Evolutionary conservation across 92 coral and sea anemone species (phyloP).

Genomic region (Phenganax stokvisi): DNA sequence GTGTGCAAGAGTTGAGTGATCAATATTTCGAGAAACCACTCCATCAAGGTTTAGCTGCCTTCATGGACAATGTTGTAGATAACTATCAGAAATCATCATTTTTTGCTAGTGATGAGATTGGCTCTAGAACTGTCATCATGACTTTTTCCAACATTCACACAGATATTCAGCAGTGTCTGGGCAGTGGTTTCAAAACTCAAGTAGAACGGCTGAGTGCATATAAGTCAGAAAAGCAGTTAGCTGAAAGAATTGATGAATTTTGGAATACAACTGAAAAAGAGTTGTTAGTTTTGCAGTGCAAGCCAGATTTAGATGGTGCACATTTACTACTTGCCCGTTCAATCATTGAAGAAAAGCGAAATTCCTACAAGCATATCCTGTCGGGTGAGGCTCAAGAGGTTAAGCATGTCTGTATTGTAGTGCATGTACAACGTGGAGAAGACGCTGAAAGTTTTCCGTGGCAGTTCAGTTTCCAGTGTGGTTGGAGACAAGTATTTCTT

Average conservation of each 20-base stretch:
- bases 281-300: constrained; percentile 75
- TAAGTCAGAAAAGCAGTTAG: constrained; percentile 85
- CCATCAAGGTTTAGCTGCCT: constrained; percentile 63
- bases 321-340: constrained; percentile 87
- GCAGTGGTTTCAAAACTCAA: constrained; percentile 56
- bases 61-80: constrained; percentile 37
- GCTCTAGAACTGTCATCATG: constrained; percentile 70
- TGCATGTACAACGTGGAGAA: constrained; percentile 72
- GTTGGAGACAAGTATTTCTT: constrained; percentile 85
- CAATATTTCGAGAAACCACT: constrained; percentile 64
- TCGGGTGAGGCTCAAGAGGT: background rate
- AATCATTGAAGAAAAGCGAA: constrained; percentile 77
- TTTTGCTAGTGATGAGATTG: constrained; percentile 29
- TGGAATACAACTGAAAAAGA: constrained; percentile 59
- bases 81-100: constrained; percentile 17
- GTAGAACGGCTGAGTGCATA: constrained; percentile 78
- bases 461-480: constrained; percentile 94
- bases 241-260: constrained; percentile 64
- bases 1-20: constrained; percentile 49
- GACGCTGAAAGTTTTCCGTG: constrained; percentile 50
- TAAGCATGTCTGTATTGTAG: constrained; percentile 83
- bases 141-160: constrained; percentile 80
- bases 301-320: constrained; percentile 82
- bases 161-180: constrained; percentile 61
- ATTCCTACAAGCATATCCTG: constrained; percentile 35